These are phyloP conservation scores for Habropoda laboriosa DNA, from an alignment of 1,140 invertebrate species.

Conservation along the genomic window DNA sequence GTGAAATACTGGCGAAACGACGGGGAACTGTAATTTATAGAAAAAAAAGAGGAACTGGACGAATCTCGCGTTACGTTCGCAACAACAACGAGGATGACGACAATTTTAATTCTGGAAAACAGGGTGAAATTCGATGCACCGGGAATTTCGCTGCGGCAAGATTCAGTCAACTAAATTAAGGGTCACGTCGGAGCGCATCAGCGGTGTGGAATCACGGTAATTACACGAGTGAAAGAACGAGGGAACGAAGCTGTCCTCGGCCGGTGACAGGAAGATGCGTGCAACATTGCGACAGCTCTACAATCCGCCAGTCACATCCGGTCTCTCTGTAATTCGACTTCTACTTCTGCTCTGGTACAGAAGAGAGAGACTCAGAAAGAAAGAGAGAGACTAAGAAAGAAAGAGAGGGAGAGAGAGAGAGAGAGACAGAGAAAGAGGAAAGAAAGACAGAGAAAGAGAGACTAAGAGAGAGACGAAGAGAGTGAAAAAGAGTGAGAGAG, in stretches of 20 bases:
- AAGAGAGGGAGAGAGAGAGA: too few relatives aligned
- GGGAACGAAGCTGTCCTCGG: background rate
- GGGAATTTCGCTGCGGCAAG: background rate
- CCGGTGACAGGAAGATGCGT: background rate
- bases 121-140: too few relatives aligned
- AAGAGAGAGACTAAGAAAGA: too few relatives aligned
- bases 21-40: too few relatives aligned
- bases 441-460: too few relatives aligned
- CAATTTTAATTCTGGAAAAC: background rate
- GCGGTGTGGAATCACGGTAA: background rate
- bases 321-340: background rate
- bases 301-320: background rate
- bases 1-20: too few relatives aligned
- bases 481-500: too few relatives aligned
- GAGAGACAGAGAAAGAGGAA: too few relatives aligned
- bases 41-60: too few relatives aligned
- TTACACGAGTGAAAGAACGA: slow-evolving; percentile 37
- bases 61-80: background rate
- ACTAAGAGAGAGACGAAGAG: too few relatives aligned
- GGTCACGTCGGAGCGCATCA: slow-evolving; percentile 1
- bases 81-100: background rate
- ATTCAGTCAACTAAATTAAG: background rate
- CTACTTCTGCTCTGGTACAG: too few relatives aligned
- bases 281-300: background rate
- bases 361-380: too few relatives aligned